phyloP scores from a whole-genome alignment of 1,140 invertebrate species.

The Hyposmocoma kahamanoa region DNA sequence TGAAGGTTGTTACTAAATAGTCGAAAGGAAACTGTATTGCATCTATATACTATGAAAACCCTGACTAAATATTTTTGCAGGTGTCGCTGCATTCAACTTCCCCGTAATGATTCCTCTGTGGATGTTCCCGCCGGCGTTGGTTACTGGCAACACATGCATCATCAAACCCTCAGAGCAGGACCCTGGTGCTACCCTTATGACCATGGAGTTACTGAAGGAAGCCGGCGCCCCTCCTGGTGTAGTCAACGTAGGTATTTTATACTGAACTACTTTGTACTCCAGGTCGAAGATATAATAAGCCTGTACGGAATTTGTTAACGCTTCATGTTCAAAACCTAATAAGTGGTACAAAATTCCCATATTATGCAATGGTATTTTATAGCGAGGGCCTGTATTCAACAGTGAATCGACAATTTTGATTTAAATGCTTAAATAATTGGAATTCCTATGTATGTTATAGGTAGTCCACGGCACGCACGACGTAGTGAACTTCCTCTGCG shows the following conservation, averaged over 20 bases:
- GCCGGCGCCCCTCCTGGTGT: slow-evolving; percentile 95
- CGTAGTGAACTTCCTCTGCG: slow-evolving; percentile 97
- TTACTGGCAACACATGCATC: slow-evolving; percentile 89
- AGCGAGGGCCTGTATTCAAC: too few species aligned
- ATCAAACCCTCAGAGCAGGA: slow-evolving; percentile 97
- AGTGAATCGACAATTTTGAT: too few species aligned
- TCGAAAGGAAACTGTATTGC: too few species aligned
- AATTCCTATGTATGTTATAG: slow-evolving; percentile 22
- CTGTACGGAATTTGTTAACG: too few species aligned
- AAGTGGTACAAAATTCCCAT: too few species aligned
- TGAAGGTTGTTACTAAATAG: too few species aligned
- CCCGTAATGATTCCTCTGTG: slow-evolving; percentile 99
- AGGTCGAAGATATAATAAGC: too few species aligned
- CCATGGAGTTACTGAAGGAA: slow-evolving; percentile 91
- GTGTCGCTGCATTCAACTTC: slow-evolving; percentile 96
- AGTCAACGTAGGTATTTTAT: slow-evolving; percentile 83
- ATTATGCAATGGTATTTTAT: too few species aligned
- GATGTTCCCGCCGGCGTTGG: slow-evolving; percentile 97
- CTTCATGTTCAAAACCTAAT: too few species aligned
- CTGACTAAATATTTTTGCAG: too few species aligned
- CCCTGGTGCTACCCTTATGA: slow-evolving; percentile 95
- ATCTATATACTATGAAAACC: too few species aligned
- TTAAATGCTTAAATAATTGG: neutral
- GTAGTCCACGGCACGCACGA: slow-evolving; percentile 96
- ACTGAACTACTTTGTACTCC: too few species aligned